Conservation (phyloP, 1,140 invertebrate genomes). For the Aphis craccivora region DNA sequence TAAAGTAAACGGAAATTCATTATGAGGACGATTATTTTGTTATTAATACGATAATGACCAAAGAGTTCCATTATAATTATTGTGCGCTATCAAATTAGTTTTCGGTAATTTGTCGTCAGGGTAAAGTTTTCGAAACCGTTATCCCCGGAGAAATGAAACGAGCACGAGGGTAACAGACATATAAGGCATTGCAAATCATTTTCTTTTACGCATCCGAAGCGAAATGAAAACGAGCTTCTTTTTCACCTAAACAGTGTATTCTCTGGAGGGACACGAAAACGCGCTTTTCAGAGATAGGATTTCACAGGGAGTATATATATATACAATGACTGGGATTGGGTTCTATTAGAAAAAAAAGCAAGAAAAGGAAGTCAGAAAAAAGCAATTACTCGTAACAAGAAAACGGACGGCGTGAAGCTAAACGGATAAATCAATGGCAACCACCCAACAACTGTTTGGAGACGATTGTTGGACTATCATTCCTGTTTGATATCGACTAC, state of each 20-base stretch:
- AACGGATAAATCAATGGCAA: slow-evolving; percentile 57
- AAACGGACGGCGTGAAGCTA: slow-evolving; percentile 43
- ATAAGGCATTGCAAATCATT: slow-evolving; percentile 47
- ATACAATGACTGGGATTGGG: neutral
- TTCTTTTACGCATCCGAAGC: slow-evolving; percentile 44
- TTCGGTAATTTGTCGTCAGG: neutral
- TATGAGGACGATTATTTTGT: neutral
- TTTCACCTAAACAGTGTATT: slow-evolving; percentile 55
- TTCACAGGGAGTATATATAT: neutral
- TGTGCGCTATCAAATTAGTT: neutral
- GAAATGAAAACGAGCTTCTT: slow-evolving; percentile 51
- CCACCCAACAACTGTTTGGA: slow-evolving; percentile 45
- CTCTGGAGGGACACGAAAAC: slow-evolving; percentile 30
- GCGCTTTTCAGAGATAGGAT: slow-evolving; percentile 48
- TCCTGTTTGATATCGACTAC: neutral
- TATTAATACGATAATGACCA: neutral
- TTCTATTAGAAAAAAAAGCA: slow-evolving; percentile 57
- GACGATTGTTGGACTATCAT: slow-evolving; percentile 32
- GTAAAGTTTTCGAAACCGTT: neutral
- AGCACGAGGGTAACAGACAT: neutral
- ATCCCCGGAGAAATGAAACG: neutral
- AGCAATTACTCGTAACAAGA: slow-evolving; percentile 58
- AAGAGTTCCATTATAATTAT: neutral
- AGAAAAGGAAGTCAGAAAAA: slow-evolving; percentile 26
- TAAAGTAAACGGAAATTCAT: neutral